Conservation (phyloP, 1,140 invertebrate species). For the Panagrolaimus sp. region DNA sequence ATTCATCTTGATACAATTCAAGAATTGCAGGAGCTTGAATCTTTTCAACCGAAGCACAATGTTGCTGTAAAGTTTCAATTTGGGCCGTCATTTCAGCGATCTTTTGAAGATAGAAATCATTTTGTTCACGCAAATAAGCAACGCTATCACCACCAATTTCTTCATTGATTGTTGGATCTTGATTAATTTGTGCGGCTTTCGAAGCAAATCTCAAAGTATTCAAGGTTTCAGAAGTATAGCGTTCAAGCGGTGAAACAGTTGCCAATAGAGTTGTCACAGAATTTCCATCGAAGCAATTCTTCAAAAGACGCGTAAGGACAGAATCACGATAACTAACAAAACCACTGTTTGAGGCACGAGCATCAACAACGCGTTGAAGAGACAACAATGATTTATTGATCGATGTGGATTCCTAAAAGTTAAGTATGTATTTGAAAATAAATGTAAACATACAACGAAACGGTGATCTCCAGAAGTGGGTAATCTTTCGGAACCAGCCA, state of each 20-base stretch:
- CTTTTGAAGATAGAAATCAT: no score
- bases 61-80: no score
- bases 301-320: neutral
- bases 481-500: neutral
- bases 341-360: neutral
- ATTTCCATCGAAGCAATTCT: neutral
- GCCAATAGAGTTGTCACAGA: neutral
- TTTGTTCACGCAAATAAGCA: no score
- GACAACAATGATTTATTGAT: slow-evolving; percentile 5
- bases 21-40: no score
- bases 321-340: neutral
- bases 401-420: neutral
- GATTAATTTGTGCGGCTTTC: no score
- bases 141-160: no score
- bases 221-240: neutral
- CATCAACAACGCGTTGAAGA: neutral
- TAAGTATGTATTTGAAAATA: neutral
- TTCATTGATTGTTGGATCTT: no score
- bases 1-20: no score
- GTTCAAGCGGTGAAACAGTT: neutral
- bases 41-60: no score
- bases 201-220: neutral
- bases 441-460: neutral
- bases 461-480: neutral
- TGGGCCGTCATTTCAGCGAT: no score